Base-by-base conservation (phyloP, 2,888 invertebrate genomes). In the Clostera curtula region DNA sequence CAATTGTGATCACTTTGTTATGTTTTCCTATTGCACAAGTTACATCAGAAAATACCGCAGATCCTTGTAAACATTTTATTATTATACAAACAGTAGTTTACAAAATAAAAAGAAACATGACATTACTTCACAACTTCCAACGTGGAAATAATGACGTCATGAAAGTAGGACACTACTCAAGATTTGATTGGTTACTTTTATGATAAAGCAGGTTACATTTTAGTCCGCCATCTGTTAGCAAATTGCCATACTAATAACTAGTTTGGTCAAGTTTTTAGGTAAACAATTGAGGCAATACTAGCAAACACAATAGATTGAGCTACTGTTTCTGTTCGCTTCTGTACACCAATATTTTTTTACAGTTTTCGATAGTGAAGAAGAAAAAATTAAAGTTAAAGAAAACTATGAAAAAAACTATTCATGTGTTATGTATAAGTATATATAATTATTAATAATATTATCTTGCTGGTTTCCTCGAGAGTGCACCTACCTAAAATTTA, bases 141-240 rank as follows among this genome's bases (percentile, higher is more conserved):
- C 88, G 88, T 88, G 89, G 88, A 88, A 86, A 62, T 80, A 84
- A 77, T 86, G 85, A 87, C 88, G 88, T 88, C 87, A 87, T 63
- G 50, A 58, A 67, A 66, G 52, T 67, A 51, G 68, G 69, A 70
- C 82, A 82, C 80, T 59, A 56, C 57, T 63, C 72, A 49, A 40
- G 41, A 54, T 66, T 47, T 71, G 60, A 83, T 84, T 83, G 84
- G 83, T 61, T 36, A 57, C 38, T 38, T 21, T 24, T 25, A 48
- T 36, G 68, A 36, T 69, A 67, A 65, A 74, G 48, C 61, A 70
- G 66, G 32, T 30, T 19, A 6, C 6, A 6, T 10, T 25, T 21
- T 15, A 27, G n/a, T 35, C 29, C 63, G 74, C 71, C 75, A 76
- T 72, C 79, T 76, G 34, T 52, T 36, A 36, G 12, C 1, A 5